Evolutionary conservation across 2,113 vertebrate genomes (phyloP).

Genomic region (Pollimyrus isidori): DNA sequence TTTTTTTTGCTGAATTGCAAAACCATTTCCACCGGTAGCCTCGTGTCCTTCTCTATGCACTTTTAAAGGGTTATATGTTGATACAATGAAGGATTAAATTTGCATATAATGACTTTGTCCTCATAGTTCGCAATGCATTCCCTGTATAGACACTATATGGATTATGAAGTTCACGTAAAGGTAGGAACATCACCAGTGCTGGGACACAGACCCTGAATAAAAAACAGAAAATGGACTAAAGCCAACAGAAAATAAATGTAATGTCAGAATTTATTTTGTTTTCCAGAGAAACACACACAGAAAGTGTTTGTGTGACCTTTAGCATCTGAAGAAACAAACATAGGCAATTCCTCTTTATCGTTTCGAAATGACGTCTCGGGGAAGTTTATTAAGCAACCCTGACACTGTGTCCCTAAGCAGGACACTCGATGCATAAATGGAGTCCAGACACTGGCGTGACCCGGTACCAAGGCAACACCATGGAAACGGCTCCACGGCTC

Average conservation of each 20-base stretch:
- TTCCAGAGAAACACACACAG: neutral
- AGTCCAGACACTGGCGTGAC: neutral
- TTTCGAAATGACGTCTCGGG: neutral
- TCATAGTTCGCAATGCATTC: neutral
- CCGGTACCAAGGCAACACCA: neutral
- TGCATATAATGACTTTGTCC: slow-evolving; percentile 14
- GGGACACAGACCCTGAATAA: neutral
- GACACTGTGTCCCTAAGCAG: neutral
- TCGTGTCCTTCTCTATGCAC: slow-evolving; percentile 41
- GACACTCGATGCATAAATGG: neutral
- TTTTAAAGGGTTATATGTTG: neutral
- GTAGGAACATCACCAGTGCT: neutral
- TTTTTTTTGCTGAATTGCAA: slow-evolving; percentile 60
- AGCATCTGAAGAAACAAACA: slow-evolving; percentile 1
- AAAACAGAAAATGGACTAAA: neutral
- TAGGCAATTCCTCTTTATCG: neutral
- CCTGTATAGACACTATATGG: neutral
- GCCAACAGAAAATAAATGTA: neutral
- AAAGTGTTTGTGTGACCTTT: slow-evolving; percentile 28
- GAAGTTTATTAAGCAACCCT: neutral
- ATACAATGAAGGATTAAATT: slow-evolving; percentile 12
- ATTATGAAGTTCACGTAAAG: neutral
- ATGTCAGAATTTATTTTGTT: neutral
- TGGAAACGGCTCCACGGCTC: neutral
- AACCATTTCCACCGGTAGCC: slow-evolving; percentile 45